phyloP scores from a whole-genome alignment of 1,140 invertebrate genomes.

The Zaprionus inermis region DNA sequence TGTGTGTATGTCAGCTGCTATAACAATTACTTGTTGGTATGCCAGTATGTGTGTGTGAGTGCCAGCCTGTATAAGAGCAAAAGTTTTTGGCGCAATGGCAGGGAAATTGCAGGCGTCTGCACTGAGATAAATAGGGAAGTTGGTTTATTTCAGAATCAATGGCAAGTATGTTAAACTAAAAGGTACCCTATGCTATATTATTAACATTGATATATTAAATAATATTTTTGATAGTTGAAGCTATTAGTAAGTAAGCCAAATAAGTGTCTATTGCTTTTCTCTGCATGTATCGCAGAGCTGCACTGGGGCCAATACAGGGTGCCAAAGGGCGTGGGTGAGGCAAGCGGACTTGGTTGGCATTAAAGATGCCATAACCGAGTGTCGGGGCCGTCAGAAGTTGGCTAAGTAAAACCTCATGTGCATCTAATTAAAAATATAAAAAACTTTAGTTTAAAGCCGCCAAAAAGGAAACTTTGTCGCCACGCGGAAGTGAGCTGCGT shows the following conservation, averaged over 20 bases:
- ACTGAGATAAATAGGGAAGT: background rate
- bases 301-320: no score
- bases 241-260: no score
- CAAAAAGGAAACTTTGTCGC: slow-evolving; percentile 80
- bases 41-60: slow-evolving; percentile 38
- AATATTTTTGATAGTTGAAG: no score
- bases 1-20: slow-evolving; percentile 71
- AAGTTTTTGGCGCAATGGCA: slow-evolving; percentile 75
- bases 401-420: slow-evolving; percentile 80
- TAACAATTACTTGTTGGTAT: slow-evolving; percentile 54
- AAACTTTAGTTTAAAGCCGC: slow-evolving; percentile 81
- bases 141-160: background rate
- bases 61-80: slow-evolving; percentile 18
- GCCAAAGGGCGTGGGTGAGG: no score
- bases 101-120: slow-evolving; percentile 61
- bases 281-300: no score
- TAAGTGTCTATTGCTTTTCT: no score
- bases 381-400: slow-evolving; percentile 67
- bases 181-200: no score
- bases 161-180: no score
- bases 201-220: no score
- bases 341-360: slow-evolving; percentile 26
- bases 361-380: slow-evolving; percentile 76
- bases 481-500: slow-evolving; percentile 56
- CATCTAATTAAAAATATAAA: slow-evolving; percentile 83